Base-by-base conservation (phyloP, 2,797 vertebrate species). In the Acanthornis magna region DNA sequence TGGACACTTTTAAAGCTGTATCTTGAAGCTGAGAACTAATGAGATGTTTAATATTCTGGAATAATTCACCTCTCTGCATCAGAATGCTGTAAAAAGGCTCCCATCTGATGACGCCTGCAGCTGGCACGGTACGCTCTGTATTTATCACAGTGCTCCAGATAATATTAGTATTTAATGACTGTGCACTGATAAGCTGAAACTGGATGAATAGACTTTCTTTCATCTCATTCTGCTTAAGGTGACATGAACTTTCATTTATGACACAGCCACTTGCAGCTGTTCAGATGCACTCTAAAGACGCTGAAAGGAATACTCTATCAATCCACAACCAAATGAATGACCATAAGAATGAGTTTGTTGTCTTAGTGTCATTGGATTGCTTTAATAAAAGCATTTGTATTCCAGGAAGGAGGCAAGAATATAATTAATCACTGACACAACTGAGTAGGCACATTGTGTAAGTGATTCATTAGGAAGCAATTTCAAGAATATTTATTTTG, bases 391-490 rank as follows among this genome's bases (percentile, higher is more conserved):
- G 86, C 54, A 95, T 97, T 96, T 97, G 96, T 96, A 96, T 96
- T 96, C 93, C 93, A 95, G 91, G 74, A 97, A 96, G 88, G 83
- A 97, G 76, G 58, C 86, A 94, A 93, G 73, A 90, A 95, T 76
- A 91, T 81, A 97, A 97, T 98, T 97, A 97, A 97, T 97, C 97
- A 97, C 90, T 66, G 86, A 96, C 94, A 95, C 90, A 96, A 95
- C 94, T 90, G 87, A 97, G 96, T 94, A 96, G 94, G 77, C 93
- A 78, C 48, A 61, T 80, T 96, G 92, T 96, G 82, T 74, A 74
- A 77, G 91, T 88, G 92, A 96, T 92, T 97, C 83, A 97, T 95
- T 96, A 94, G 75, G 85, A 97, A 96, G 86, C 43, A 88, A 94
- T 93, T 97, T 95, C 81, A 74, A 97, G 91, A 85, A 65, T 95